Conservation (phyloP, 2,113 vertebrate genomes). For the Bubo scandiacus region DNA sequence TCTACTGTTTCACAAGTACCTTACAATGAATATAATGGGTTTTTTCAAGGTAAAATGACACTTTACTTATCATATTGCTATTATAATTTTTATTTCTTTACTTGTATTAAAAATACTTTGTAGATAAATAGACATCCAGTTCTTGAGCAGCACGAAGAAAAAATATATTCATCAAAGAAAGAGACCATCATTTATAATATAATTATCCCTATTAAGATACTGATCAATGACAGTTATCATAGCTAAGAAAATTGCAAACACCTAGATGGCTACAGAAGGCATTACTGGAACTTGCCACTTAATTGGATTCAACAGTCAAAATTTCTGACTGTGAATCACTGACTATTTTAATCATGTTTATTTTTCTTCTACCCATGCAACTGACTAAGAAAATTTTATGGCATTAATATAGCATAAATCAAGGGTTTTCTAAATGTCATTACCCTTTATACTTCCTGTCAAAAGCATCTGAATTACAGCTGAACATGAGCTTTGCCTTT, state of each 20-base stretch:
- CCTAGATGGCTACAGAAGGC: background rate
- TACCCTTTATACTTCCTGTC: background rate
- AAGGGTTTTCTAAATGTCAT: background rate
- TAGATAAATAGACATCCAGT: background rate
- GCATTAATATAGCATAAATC: background rate
- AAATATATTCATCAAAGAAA: background rate
- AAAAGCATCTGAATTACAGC: background rate
- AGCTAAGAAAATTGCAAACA: background rate
- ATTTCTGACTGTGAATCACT: background rate
- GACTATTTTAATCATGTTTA: background rate
- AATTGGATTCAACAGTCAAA: background rate
- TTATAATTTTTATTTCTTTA: background rate
- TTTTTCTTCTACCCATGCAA: background rate
- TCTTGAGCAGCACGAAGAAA: background rate
- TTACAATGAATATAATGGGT: background rate
- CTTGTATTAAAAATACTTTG: background rate
- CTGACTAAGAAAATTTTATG: background rate
- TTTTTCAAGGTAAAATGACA: background rate
- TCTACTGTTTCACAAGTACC: background rate
- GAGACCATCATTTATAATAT: background rate
- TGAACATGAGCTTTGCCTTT: background rate
- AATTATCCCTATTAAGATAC: background rate
- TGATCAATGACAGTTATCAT: background rate
- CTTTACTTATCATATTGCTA: background rate
- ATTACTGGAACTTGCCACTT: background rate